These are phyloP conservation scores for Ariopsis seemanni DNA, from an alignment of 2,113 vertebrate species.

Conservation along the genomic window DNA sequence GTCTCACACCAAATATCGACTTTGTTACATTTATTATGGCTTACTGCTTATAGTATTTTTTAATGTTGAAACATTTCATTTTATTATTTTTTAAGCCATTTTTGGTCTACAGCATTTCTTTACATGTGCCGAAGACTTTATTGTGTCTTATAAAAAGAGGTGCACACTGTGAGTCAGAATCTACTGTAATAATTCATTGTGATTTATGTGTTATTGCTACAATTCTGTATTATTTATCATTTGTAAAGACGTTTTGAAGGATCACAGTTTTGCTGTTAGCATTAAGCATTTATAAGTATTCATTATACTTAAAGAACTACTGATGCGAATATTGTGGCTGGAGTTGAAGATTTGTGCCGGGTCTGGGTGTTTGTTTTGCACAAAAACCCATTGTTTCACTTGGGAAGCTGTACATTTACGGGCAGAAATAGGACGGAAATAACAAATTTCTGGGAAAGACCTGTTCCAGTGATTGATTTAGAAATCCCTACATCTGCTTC, in stretches of 20 bases:
- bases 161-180: background rate
- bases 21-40: too few species aligned
- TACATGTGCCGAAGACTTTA: background rate
- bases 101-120: too few species aligned
- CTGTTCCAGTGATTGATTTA: slow-evolving; percentile 65
- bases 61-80: too few species aligned
- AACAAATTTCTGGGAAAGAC: slow-evolving; percentile 66
- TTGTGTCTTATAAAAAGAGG: background rate
- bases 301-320: background rate
- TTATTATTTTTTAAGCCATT: too few species aligned
- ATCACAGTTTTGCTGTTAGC: background rate
- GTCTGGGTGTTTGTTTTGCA: slow-evolving; percentile 64
- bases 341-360: slow-evolving; percentile 5
- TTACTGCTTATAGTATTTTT: too few species aligned
- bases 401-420: slow-evolving; percentile 57
- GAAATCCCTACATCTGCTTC: slow-evolving; percentile 65
- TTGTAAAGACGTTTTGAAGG: background rate
- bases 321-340: background rate
- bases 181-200: background rate
- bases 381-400: slow-evolving; percentile 59
- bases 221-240: background rate
- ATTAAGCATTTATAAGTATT: background rate
- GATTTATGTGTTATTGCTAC: background rate
- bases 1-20: too few species aligned
- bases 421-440: slow-evolving; percentile 62